phyloP scores from a whole-genome alignment of 2,888 invertebrate species.

The Drepanosiphum platanoidis region DNA sequence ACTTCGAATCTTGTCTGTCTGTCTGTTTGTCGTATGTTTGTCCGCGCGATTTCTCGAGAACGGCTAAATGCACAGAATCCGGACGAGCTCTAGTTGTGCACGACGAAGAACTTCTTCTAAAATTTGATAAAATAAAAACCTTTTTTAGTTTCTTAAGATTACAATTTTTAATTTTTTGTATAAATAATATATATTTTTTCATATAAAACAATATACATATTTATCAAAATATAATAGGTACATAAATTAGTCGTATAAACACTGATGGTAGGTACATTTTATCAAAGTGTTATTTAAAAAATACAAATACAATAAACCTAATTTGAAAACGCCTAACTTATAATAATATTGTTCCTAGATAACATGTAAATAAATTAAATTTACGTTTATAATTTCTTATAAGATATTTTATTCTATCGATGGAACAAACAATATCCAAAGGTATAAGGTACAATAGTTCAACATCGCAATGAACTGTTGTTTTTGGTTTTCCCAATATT shows the following conservation, averaged over 20 bases:
- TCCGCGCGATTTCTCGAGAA: no score
- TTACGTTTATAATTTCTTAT: background rate
- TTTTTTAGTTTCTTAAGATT: no score
- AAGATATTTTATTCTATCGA: background rate
- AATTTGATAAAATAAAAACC: no score
- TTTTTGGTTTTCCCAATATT: slow-evolving; percentile 25
- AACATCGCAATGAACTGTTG: background rate
- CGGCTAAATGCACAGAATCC: no score
- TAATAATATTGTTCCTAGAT: background rate
- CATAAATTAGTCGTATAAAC: background rate
- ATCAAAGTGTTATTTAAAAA: background rate
- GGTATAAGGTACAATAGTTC: background rate
- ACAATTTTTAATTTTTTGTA: no score
- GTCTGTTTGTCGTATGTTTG: no score
- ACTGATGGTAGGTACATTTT: background rate
- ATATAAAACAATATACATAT: background rate
- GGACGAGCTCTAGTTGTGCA: no score
- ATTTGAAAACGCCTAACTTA: background rate
- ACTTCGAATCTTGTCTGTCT: no score
- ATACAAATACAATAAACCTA: background rate
- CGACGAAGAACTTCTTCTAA: no score
- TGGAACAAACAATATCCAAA: background rate
- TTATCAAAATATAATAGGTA: background rate
- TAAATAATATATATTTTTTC: no score
- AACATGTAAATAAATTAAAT: background rate